These are phyloP conservation scores for Stomatorhinus ivindoensis DNA, from an alignment of 2,113 vertebrate species.

Conservation along the genomic window DNA sequence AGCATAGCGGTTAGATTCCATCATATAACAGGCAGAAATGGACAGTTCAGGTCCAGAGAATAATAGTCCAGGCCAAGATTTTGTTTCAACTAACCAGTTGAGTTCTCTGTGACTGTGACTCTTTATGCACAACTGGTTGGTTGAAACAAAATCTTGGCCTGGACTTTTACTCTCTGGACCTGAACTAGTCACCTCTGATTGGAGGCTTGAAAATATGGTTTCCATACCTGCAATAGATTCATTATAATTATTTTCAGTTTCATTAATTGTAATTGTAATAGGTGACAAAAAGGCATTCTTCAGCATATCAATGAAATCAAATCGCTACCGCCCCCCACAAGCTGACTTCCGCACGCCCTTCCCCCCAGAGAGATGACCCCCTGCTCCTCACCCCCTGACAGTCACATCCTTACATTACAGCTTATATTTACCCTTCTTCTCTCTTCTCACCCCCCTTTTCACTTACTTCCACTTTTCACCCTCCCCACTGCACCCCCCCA, in stretches of 20 bases:
- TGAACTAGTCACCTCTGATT: neutral
- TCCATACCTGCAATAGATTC: neutral
- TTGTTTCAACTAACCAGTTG: neutral
- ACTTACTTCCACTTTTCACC: neutral
- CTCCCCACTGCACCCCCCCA: neutral
- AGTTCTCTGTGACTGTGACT: neutral
- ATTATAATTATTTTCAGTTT: neutral
- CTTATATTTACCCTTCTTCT: neutral
- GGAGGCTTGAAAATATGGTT: neutral
- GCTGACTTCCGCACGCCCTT: neutral
- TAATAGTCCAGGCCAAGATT: neutral
- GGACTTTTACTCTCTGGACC: neutral
- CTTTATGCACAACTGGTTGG: neutral
- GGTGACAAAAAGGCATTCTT: neutral
- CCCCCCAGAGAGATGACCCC: neutral
- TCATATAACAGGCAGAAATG: neutral
- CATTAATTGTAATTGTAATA: neutral
- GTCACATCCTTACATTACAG: neutral
- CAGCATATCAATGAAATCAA: neutral
- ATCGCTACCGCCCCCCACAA: neutral
- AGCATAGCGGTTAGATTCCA: neutral
- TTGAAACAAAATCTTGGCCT: neutral
- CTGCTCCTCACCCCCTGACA: neutral
- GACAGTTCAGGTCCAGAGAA: neutral
- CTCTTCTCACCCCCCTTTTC: neutral